Percentiles rank a stretch among this genome's conserved stretches.
phyloP scores from a whole-genome alignment of 2,113 vertebrate genomes.

The Hystrix cristata region DNA sequence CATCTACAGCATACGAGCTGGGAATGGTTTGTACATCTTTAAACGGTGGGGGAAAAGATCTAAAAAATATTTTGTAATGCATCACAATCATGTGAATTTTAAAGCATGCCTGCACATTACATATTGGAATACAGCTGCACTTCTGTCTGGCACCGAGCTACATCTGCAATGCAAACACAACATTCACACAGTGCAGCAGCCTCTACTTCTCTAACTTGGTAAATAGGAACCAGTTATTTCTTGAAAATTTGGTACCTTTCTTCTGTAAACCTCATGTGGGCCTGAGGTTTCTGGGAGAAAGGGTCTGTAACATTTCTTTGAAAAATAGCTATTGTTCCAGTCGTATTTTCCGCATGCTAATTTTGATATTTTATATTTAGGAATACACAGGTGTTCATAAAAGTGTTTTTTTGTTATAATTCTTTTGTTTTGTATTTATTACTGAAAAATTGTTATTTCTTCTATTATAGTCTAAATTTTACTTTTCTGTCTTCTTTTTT shows the following conservation, averaged over 20 bases:
- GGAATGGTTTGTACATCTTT: not conserved
- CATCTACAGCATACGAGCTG: not conserved
- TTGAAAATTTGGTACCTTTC: not conserved
- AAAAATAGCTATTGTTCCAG: not conserved
- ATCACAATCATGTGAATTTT: not conserved
- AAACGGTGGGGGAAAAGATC: not conserved
- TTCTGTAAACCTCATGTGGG: not conserved
- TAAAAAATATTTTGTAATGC: not conserved
- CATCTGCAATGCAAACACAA: not conserved
- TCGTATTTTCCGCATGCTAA: constrained; percentile 4
- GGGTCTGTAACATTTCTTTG: not conserved
- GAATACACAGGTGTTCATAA: not conserved
- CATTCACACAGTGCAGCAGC: not conserved
- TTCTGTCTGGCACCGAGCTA: not conserved
- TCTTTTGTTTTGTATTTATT: constrained; percentile 38
- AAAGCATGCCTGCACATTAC: not conserved
- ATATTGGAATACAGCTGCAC: not conserved
- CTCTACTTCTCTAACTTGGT: not conserved
- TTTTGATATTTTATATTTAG: constrained; percentile 35
- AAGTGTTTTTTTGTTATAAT: not conserved
- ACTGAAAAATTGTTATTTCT: not conserved
- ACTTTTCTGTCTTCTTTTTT: not conserved
- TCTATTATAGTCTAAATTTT: not conserved
- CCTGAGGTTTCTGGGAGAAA: not conserved
- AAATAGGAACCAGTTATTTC: not conserved